These are phyloP conservation scores for Aurelia sp. DNA, from an alignment of 30 jellyfish, hydroid and myxozoan species.

Conservation along the genomic window DNA sequence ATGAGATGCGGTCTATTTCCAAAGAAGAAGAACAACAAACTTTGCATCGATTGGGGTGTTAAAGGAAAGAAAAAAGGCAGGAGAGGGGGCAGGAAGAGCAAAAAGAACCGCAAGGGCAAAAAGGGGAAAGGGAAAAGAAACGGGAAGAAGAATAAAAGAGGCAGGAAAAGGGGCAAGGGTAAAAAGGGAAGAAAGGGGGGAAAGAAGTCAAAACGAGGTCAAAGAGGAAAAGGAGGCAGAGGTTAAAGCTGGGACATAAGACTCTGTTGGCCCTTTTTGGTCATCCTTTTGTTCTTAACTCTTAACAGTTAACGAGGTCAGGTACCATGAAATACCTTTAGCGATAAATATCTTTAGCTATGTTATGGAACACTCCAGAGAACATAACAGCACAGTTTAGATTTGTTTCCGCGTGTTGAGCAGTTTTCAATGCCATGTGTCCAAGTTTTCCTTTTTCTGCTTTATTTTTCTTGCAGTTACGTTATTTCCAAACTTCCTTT, in stretches of 20 bases:
- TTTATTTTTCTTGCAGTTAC: too few relatives aligned
- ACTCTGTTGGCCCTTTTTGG: background rate
- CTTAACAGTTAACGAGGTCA: too few relatives aligned
- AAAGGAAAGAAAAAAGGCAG: slow-evolving; percentile 18
- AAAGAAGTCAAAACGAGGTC: background rate
- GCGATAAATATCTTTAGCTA: too few relatives aligned
- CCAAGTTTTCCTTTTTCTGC: too few relatives aligned
- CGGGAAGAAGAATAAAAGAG: background rate
- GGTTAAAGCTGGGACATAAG: background rate
- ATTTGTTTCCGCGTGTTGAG: too few relatives aligned
- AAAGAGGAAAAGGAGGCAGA: background rate
- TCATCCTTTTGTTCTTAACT: too few relatives aligned
- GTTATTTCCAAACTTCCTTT: too few relatives aligned
- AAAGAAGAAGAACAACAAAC: slow-evolving; percentile 54
- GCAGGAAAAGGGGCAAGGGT: background rate
- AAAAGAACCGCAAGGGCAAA: background rate
- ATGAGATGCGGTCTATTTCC: slow-evolving; percentile 80
- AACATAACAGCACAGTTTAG: too few relatives aligned
- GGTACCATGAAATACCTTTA: too few relatives aligned
- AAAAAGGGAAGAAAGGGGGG: background rate
- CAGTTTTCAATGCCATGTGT: too few relatives aligned
- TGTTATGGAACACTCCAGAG: too few relatives aligned
- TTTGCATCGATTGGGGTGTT: slow-evolving; percentile 75
- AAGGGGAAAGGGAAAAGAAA: background rate
- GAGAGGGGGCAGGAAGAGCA: slow-evolving; percentile 10